Evolutionary conservation across 2,113 vertebrate species (phyloP), one percentile per base, ranked within the genome.

Genomic region (Myxocyprinus asiaticus): DNA sequence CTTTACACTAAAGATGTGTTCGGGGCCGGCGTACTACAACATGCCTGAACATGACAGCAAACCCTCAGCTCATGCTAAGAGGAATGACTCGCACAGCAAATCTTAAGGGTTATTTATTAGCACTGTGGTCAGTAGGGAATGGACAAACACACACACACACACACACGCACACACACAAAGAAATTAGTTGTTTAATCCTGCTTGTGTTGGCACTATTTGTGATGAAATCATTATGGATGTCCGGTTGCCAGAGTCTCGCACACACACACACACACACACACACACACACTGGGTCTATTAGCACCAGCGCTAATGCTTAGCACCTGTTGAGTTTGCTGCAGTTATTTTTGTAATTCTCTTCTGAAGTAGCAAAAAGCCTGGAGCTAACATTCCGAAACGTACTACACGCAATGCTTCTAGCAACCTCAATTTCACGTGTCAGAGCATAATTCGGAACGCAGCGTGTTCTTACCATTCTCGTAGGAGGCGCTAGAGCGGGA

Each of bases 311-410:
- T 83, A 86, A 86, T 86, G 81, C 63, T 56, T 67, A 73, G 75
- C 86, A 87, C 86, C 86, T 87, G 86, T 85, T 83, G 81, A 71
- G 83, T 48, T 78, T 11, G 43, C 58, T 83, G 72, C 84, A 82
- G 81, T 64, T 72, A 56, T 44, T 33, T 53, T 50, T n/a, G 22
- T 76, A 73, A 47, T 51, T 51, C 59, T 55, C 42, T 55, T 53
- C 48, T 61, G 8, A 53, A 61, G 45, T 10, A 47, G 9, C n/a
- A 47, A 17, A 61, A 33, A 63, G 44, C 62, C 45, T 63, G 63
- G 22, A 33, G 22, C 22, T 33, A 67, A 12, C 11, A 55, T 4
- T 4, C 10, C 11, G 4, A 55, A 55, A 5, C 4, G 7, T 8
- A 48, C 47, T 48, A 1, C 47, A 48, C 47, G 7, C 47, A 48